Evolutionary conservation across 2,113 vertebrate genomes (phyloP), one percentile per base, ranked within the genome.

Genomic region (Crotalus horridus): DNA sequence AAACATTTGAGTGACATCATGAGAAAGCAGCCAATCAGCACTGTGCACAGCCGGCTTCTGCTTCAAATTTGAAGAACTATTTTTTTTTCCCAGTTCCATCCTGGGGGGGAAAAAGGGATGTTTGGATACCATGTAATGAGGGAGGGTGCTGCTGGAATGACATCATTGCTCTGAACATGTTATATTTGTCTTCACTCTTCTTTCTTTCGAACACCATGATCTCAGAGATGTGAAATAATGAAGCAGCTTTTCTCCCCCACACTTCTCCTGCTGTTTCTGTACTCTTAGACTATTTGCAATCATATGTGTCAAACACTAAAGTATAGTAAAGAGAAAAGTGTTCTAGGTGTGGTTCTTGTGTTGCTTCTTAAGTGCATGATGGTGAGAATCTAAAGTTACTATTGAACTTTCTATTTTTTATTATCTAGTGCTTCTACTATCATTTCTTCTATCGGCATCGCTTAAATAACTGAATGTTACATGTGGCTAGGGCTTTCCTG

Each of bases 291-390:
- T 97, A 97, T 97, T 97, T 97, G 97, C 98, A 97, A 98, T 98
- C 97, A 97, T 97, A 97, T 97, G 97, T 98, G 97, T 98, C 97
- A 98, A 98, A 97, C 98, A 98, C 98, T 99, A 97, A 97, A 98
- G 97, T 98, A 97, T 96, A 99, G 97, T 97, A 97, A 98, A 97
- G 97, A 98, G 92, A 98, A 98, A 98, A 97, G 97, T 98, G 96
- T 98, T 96, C 96, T 98, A 98, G 97, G 98, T 97, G 98, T 99
- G 98, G 95, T 97, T 98, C 98, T 98, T 98, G 98, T 98, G 98
- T 99, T 98, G 98, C 98, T 99, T 98, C 98, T 98, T 96, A 99
- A 98, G 98, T 99, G 99, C 99, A 99, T 99, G 99, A 99, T 98
- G 98, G 98, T 97, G 97, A 98, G 98, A 98, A 96, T 98, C 98